Base-by-base conservation (phyloP, 2,888 invertebrate species). In the Emmelina monodactyla region DNA sequence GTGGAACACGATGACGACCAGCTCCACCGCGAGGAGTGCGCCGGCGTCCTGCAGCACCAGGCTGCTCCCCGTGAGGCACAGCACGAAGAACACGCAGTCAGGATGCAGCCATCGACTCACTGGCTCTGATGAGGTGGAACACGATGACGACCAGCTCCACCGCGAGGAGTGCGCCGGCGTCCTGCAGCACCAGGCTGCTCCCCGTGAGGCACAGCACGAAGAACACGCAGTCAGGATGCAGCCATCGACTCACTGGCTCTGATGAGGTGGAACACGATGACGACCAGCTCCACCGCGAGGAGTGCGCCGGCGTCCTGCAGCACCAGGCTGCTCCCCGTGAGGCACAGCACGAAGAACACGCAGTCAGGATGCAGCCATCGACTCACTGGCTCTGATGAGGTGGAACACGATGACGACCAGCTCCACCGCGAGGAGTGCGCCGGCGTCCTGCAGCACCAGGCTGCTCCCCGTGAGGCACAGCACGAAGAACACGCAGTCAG, bases 131-230 rank as follows among this genome's bases (percentile, higher is more conserved):
- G 0, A 78, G 47, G 38, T 71, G 67, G 3, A 67, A 48, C 30
- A 53, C 49, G 19, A 78, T 66, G 31, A 73, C 42, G 28, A 66
- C 38, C 1, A 56, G 43, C 38, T 78, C 79, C 14, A 69, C 50
- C 28, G 55, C 62, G 14, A 76, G 51, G 49, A 59, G 55, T 31
- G 62, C 53, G 0, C 71, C 70, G 6, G 66, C 46, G 40, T 78
- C 78, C 50, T 78, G 78, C 42, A 78, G 55, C 38, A 78, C 60
- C 25, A 78, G 62, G 43, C 78, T 78, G 47, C 71, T 56, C 31
- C 69, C 79, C 0, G 75, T 76, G 28, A 78, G 59, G 16, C 68
- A 59, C 48, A 76, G 55, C 16, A 69, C 49, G 55, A 78, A 75
- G 55, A 67, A 66, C n/a, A 66, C 46, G n/a, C n/a, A n/a, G n/a